Percentiles rank a stretch among this genome's conserved stretches.
These are phyloP conservation scores for Falcunculus frontatus DNA, from an alignment of 2,113 vertebrate genomes.

Conservation along the genomic window DNA sequence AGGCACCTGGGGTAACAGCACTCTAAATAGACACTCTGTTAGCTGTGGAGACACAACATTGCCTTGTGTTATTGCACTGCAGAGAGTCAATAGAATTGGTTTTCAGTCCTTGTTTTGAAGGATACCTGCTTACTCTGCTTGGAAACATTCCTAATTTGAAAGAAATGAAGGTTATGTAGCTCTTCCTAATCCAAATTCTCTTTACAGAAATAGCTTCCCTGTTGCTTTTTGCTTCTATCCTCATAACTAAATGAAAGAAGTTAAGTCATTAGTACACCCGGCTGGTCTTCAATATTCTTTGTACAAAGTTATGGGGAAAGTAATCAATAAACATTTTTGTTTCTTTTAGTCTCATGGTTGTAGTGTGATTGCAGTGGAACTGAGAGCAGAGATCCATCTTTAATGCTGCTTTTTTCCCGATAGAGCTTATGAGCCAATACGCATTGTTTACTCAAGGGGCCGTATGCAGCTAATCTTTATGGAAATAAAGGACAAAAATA, in stretches of 20 bases:
- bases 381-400: constrained; percentile 57
- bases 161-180: neutral
- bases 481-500: constrained; percentile 72
- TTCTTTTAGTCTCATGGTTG: constrained; percentile 52
- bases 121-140: neutral
- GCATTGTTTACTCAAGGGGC: constrained; percentile 50
- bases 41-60: neutral
- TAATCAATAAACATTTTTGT: constrained; percentile 70
- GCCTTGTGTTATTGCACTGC: neutral
- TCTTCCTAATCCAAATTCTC: neutral
- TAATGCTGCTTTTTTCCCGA: neutral
- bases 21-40: neutral
- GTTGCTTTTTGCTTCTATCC: neutral
- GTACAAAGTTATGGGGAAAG: constrained; percentile 58
- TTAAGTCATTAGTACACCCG: constrained; percentile 1
- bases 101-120: neutral
- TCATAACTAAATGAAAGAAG: neutral
- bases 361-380: constrained; percentile 56
- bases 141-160: neutral
- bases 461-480: constrained; percentile 66
- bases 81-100: neutral
- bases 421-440: constrained; percentile 26
- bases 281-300: constrained; percentile 49
- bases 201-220: neutral
- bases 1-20: neutral